Base-by-base conservation (phyloP, 2,888 invertebrate species). In the Panopea generosa region DNA sequence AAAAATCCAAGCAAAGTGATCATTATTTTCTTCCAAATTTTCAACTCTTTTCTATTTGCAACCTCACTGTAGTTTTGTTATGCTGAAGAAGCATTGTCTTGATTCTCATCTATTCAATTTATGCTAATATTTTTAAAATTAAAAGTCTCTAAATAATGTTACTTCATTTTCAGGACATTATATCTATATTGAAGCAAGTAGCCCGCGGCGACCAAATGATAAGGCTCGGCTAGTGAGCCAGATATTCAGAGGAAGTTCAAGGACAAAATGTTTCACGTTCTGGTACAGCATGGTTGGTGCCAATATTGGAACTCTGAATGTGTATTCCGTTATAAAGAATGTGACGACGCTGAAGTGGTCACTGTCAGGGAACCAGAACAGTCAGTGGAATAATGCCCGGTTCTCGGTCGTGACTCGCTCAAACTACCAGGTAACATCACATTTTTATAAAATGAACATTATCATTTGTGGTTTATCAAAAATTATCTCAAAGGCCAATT, bases 211-310 rank as follows among this genome's bases (percentile, higher is more conserved):
- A 14, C 40, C 49, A 0, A 87, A 87, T 14, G 87, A 90, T 70
- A 80, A 75, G 59, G 90, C 91, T 4, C 71, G 77, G n/a, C 77
- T 88, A 18, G 60, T 75, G 33, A 87, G 88, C 63, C 82, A 89
- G 61, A 75, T 81, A 6, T 83, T 90, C 52, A 67, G 57, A 11
- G 63, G 45, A 0, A 74, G 56, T 20, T 52, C 40, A 2, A 29
- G 27, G 0, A 57, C 65, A 14, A 53, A 26, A n/a, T 90, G 90
- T 65, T 69, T 91, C 56, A 71, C 76, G 22, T 90, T 91, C 82
- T 91, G 86, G 84, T 91, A 90, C 77, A 87, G 84, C 79, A 90
- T 91, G 90, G 68, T 86, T 27, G 91, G 91, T 0, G 18, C 57
- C 1, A 55, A 82, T 16, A 87, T 88, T 47, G 90, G 89, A 16